Evolutionary conservation across 92 coral and sea anemone species (phyloP).

Genomic region (Zoanthus sansibaricus): DNA sequence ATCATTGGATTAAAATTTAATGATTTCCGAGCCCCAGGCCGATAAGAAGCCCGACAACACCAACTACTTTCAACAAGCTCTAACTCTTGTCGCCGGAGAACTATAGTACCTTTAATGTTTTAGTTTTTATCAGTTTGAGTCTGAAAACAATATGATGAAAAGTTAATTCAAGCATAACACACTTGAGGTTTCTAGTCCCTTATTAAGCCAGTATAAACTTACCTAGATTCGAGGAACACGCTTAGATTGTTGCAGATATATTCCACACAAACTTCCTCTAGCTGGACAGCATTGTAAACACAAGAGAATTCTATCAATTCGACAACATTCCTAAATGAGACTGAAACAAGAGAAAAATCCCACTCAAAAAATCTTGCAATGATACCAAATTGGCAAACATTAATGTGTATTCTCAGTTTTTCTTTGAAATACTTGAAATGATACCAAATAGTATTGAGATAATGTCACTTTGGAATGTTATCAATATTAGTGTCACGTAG

Average conservation of each 20-base stretch:
- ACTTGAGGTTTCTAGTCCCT: not conserved
- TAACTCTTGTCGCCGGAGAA: too few species aligned
- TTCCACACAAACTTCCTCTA: conserved; percentile 80
- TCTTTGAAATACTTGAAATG: too few species aligned
- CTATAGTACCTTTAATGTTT: too few species aligned
- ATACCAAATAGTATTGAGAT: too few species aligned
- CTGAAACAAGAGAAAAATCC: conserved; percentile 42
- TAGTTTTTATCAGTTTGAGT: too few species aligned
- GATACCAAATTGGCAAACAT: not conserved
- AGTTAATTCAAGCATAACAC: not conserved
- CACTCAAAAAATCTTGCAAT: not conserved
- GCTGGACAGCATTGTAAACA: conserved; percentile 87
- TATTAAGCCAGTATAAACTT: conserved; percentile 1
- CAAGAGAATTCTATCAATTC: conserved; percentile 87
- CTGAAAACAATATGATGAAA: too few species aligned
- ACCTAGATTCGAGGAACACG: conserved; percentile 85
- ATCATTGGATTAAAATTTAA: too few species aligned
- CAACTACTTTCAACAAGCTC: not conserved
- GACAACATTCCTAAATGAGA: conserved; percentile 79
- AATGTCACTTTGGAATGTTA: too few species aligned
- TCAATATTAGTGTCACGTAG: too few species aligned
- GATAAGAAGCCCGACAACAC: too few species aligned
- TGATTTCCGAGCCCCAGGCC: too few species aligned
- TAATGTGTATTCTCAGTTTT: too few species aligned
- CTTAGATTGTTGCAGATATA: conserved; percentile 79